Evolutionary conservation across 2,797 vertebrate genomes (phyloP).

Genomic region (Brachymystax lenok): DNA sequence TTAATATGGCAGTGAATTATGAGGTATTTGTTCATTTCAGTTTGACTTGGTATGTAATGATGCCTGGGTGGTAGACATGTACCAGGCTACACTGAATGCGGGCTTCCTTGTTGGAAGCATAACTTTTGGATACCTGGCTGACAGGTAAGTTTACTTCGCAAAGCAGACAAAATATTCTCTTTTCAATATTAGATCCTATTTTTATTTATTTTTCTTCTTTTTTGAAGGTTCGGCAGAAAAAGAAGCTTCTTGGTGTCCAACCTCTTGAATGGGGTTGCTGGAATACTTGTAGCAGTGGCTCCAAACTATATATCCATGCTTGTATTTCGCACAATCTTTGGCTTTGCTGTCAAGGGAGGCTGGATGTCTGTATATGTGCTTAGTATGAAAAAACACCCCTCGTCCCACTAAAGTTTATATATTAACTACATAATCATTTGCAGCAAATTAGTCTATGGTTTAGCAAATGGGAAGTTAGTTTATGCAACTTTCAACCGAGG

Average conservation of each 20-base stretch:
- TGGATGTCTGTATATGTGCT: constrained; percentile 93
- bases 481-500: no score
- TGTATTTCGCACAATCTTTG: constrained; percentile 88
- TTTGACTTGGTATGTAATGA: constrained; percentile 89
- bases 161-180: not conserved
- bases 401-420: not conserved
- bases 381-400: constrained; percentile 72
- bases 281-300: constrained; percentile 88
- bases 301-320: constrained; percentile 85
- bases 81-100: constrained; percentile 87
- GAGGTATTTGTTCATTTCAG: constrained; percentile 61
- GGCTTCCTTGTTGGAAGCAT: constrained; percentile 91
- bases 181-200: not conserved
- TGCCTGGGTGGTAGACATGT: constrained; percentile 90
- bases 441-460: no score
- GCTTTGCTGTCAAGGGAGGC: constrained; percentile 90
- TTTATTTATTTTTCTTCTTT: not conserved
- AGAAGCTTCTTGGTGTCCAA: constrained; percentile 86
- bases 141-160: constrained; percentile 77
- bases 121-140: constrained; percentile 88
- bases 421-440: not conserved
- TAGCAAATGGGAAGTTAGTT: no score
- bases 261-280: constrained; percentile 82
- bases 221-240: constrained; percentile 87
- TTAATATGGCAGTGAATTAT: not conserved